These are phyloP conservation scores for Tetrapedia diversipes DNA, from an alignment of 2,888 invertebrate genomes.

Conservation along the genomic window DNA sequence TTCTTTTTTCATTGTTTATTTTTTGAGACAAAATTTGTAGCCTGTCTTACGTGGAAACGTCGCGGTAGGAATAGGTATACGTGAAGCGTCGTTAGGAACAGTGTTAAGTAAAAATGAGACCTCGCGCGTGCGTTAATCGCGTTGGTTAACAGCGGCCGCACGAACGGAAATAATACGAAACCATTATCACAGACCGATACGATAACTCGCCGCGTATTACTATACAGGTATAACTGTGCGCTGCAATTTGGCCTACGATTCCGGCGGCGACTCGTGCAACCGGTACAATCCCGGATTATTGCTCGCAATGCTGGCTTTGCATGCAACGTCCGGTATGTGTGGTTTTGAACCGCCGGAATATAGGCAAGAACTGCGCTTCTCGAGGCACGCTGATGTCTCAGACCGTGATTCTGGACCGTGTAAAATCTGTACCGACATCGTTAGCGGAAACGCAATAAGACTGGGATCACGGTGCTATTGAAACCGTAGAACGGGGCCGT, in stretches of 20 bases:
- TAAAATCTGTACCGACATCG: conserved; percentile 35
- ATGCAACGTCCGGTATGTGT: conserved; percentile 54
- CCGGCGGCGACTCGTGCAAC: conserved; percentile 55
- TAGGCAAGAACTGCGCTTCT: conserved; percentile 46
- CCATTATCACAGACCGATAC: conserved; percentile 47
- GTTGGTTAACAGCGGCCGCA: conserved; percentile 15
- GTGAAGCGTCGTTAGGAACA: no score
- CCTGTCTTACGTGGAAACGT: no score
- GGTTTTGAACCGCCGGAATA: conserved; percentile 48
- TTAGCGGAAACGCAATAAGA: conserved; percentile 6
- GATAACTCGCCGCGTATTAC: conserved; percentile 35
- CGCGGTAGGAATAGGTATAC: no score
- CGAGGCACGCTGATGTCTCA: conserved; percentile 30
- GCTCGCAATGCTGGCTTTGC: conserved; percentile 61
- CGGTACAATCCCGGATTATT: conserved; percentile 66
- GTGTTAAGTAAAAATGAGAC: conserved; percentile 13
- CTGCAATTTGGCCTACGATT: conserved; percentile 44
- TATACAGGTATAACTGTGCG: conserved; percentile 34
- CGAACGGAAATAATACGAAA: conserved; percentile 36
- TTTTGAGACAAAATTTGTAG: no score
- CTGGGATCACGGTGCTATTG: background rate
- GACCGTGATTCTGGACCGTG: conserved; percentile 20
- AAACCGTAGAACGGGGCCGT: background rate
- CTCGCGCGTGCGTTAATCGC: conserved; percentile 15
- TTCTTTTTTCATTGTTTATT: no score